These are phyloP conservation scores for Dicaeum eximium DNA, from an alignment of 2,113 vertebrate species.

Conservation along the genomic window DNA sequence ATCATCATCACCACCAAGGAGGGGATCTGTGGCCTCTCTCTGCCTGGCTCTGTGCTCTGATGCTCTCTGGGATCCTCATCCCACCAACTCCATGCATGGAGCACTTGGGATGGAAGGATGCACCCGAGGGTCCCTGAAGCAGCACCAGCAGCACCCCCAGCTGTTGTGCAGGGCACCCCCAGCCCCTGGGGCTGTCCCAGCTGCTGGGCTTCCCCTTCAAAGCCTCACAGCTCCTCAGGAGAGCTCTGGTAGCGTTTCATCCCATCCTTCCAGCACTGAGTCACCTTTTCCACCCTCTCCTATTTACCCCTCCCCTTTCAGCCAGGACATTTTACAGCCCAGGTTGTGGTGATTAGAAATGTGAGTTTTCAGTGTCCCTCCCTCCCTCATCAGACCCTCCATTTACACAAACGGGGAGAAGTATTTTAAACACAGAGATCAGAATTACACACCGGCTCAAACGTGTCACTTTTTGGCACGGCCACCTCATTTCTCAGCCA, in stretches of 20 bases:
- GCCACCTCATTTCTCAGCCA: constrained; percentile 20
- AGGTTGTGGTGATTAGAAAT: not conserved
- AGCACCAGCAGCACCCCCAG: not conserved
- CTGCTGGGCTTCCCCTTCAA: not conserved
- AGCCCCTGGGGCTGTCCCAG: not conserved
- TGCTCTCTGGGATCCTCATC: not conserved
- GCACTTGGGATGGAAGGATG: not conserved
- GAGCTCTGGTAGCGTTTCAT: not conserved
- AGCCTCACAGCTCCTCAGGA: not conserved
- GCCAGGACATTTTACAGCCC: constrained; percentile 10
- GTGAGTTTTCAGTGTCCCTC: not conserved
- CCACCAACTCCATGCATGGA: not conserved
- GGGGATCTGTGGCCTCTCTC: not conserved
- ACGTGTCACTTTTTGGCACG: constrained; percentile 36
- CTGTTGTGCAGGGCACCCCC: not conserved
- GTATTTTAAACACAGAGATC: constrained; percentile 53
- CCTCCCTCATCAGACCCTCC: not conserved
- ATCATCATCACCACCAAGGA: not conserved
- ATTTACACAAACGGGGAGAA: constrained; percentile 25
- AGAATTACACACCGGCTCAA: constrained; percentile 53
- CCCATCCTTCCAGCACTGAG: not conserved
- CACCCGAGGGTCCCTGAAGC: not conserved
- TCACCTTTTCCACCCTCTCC: constrained; percentile 48
- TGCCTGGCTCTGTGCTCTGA: fast-evolving
- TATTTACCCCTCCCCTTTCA: not conserved